Evolutionary conservation across 2,113 vertebrate genomes (phyloP).

Genomic region (Festucalex cinctus): DNA sequence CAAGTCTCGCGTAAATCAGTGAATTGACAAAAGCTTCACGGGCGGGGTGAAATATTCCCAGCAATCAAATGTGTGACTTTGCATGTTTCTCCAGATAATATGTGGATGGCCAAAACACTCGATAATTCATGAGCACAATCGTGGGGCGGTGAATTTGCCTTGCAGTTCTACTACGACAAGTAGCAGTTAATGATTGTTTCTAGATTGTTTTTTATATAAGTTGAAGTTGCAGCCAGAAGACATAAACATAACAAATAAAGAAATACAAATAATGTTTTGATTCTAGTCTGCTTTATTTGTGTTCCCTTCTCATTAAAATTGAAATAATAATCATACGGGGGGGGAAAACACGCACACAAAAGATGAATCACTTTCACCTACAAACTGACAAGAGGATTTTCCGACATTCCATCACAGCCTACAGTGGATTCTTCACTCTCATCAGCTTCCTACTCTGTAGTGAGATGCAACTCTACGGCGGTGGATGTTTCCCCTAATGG

Average conservation of each 20-base stretch:
- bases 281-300: constrained; percentile 25
- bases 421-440: constrained; percentile 41
- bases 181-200: too few relatives aligned
- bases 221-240: background rate
- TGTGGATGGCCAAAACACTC: background rate
- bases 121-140: background rate
- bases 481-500: constrained; percentile 64
- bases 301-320: background rate
- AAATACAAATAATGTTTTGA: background rate
- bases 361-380: constrained; percentile 24
- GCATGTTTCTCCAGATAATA: background rate
- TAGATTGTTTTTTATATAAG: too few relatives aligned
- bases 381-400: constrained; percentile 32
- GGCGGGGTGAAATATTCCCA: constrained; percentile 10
- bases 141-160: background rate
- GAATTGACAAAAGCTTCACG: constrained; percentile 55
- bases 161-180: background rate
- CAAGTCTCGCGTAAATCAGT: constrained; percentile 45
- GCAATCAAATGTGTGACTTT: background rate
- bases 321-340: background rate
- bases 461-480: constrained; percentile 52
- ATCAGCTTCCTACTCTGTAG: constrained; percentile 64
- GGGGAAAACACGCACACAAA: background rate
- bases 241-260: background rate
- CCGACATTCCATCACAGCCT: constrained; percentile 49